Evolutionary conservation across 1,140 invertebrate genomes (phyloP).

Genomic region (Drosophila quadrilineata): DNA sequence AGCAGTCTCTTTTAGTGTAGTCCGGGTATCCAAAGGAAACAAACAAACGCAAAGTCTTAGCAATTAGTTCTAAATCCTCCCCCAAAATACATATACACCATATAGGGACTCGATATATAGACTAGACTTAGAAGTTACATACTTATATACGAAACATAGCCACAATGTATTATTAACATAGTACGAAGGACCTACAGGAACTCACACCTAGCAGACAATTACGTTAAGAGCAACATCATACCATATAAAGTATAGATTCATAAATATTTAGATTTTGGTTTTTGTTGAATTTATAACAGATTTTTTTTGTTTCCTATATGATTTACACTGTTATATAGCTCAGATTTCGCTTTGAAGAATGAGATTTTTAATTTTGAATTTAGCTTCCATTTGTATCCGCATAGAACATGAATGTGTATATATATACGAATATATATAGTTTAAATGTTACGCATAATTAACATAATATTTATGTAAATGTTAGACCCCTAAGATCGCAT

Average conservation of each 20-base stretch:
- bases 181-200: slow-evolving; percentile 43
- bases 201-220: slow-evolving; percentile 52
- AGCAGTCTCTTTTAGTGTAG: slow-evolving; percentile 63
- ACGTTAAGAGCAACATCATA: slow-evolving; percentile 9
- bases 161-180: slow-evolving; percentile 63
- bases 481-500: slow-evolving; percentile 32
- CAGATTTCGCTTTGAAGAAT: no score
- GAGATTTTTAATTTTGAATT: no score
- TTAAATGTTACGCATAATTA: slow-evolving; percentile 45
- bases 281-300: no score
- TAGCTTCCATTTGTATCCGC: background rate
- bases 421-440: slow-evolving; percentile 14
- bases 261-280: background rate
- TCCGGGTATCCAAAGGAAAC: slow-evolving; percentile 66
- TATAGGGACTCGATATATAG: no score
- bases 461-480: slow-evolving; percentile 43
- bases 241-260: background rate
- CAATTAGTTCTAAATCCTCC: slow-evolving; percentile 49
- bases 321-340: no score
- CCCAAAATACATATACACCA: slow-evolving; percentile 31
- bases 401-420: slow-evolving; percentile 14
- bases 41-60: slow-evolving; percentile 55
- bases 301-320: slow-evolving; percentile 1
- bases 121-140: background rate
- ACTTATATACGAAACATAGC: slow-evolving; percentile 33